Conservation (phyloP, 2,797 vertebrate genomes). For the Crypturellus tataupa region DNA sequence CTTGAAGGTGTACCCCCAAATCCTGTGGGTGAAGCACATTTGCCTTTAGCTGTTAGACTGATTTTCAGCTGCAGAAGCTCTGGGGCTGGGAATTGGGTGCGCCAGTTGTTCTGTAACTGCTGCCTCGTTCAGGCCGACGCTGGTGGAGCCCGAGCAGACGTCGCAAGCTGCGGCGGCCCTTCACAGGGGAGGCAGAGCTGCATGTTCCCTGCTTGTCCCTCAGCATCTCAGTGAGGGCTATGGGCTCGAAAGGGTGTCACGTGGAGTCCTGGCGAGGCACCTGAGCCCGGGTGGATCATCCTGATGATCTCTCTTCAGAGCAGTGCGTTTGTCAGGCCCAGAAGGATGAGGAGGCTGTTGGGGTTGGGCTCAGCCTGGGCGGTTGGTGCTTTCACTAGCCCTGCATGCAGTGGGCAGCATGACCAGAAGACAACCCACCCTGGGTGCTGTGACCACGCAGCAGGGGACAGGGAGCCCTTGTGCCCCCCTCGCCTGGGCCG, state of each 20-base stretch:
- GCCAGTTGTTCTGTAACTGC: constrained; percentile 4
- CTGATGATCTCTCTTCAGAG: neutral
- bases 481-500: neutral
- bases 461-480: neutral
- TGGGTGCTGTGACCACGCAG: neutral
- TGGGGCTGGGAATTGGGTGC: neutral
- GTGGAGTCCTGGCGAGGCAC: constrained; percentile 47
- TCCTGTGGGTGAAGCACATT: neutral
- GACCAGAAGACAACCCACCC: neutral
- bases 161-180: neutral
- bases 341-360: neutral
- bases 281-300: neutral
- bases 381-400: neutral
- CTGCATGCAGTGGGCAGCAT: neutral
- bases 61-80: constrained; percentile 14
- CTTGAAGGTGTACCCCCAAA: neutral
- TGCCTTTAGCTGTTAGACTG: constrained; percentile 19
- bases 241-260: constrained; percentile 18
- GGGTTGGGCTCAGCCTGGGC: neutral
- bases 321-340: neutral
- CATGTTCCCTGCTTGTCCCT: constrained; percentile 8
- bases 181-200: neutral
- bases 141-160: constrained; percentile 29
- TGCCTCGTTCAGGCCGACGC: constrained; percentile 30
- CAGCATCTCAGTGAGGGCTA: constrained; percentile 54